Evolutionary conservation across 2,888 invertebrate species (phyloP), one percentile per base, ranked within the genome.

Genomic region (Dorcus hopei): DNA sequence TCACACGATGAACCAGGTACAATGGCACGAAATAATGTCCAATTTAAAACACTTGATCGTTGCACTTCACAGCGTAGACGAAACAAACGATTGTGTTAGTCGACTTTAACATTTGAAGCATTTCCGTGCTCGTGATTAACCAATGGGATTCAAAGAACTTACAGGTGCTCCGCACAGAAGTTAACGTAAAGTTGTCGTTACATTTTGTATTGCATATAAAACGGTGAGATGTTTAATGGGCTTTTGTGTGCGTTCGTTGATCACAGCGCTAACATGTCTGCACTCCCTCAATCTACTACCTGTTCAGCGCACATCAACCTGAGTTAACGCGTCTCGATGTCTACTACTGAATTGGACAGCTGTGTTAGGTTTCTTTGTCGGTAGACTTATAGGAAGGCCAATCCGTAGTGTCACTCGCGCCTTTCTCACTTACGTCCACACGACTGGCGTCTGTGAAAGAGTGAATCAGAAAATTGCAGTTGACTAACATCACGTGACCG

Each of bases 401-500:
- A 41, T 41, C 49, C 9, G 40, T 16, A 26, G 47, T 51, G 57
- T 47, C 57, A 50, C 26, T 33, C 39, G 33, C 45, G 23, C 23
- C 41, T 41, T 41, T n/a, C 41, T 11, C 41, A 41, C 11, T 41
- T 41, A 14, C 41, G 7, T 41, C 41, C 41, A 41, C n/a, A 41
- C 11, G 14, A 14, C 14, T 41, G 11, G 14, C n/a, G 14, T 41
- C 14, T 41, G 14, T 41, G 41, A 11, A 41, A 14, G 41, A 41
- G 41, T 41, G 11, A 41, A 41, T 41, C 14, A 41, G 41, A 41
- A 41, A 41, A 41, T 11, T 41, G 23, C 16, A 59, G 59, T 61
- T 57, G 52, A 72, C 70, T 69, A 69, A 69, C 52, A 66, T 79
- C 78, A 79, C 76, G 81, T 82, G 82, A 80, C 78, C 72, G 71